Evolutionary conservation across 2,888 invertebrate species (phyloP).

Genomic region (Hydraecia micacea): DNA sequence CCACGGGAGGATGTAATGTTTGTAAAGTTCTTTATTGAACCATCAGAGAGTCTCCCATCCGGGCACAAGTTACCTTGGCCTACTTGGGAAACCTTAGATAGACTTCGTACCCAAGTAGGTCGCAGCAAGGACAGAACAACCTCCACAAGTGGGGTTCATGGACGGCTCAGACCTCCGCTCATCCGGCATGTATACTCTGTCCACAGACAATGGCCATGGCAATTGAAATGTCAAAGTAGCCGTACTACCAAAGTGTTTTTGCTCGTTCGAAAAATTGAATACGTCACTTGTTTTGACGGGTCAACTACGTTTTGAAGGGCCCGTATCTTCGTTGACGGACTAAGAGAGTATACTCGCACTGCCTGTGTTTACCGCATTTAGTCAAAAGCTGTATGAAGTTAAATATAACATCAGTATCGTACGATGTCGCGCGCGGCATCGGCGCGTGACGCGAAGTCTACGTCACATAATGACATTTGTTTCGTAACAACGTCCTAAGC

Average conservation of each 20-base stretch:
- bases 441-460: conserved; percentile 16
- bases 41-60: neutral
- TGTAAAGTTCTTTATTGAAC: neutral
- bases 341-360: neutral
- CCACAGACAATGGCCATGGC: neutral
- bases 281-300: too few species aligned
- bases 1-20: too few species aligned
- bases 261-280: too few species aligned
- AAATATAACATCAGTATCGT: conserved; percentile 36
- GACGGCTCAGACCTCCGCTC: neutral
- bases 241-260: too few species aligned
- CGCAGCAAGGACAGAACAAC: neutral
- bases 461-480: conserved; percentile 46
- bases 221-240: too few species aligned
- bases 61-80: neutral
- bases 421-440: conserved; percentile 48
- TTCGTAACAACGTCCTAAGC: conserved; percentile 24
- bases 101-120: neutral
- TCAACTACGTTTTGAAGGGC: too few species aligned
- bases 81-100: neutral
- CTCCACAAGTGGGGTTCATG: neutral
- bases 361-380: neutral
- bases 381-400: conserved; percentile 4
- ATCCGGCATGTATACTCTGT: neutral
- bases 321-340: neutral